Conservation (phyloP, 2,888 invertebrate genomes). For the Conistra vaccinii region DNA sequence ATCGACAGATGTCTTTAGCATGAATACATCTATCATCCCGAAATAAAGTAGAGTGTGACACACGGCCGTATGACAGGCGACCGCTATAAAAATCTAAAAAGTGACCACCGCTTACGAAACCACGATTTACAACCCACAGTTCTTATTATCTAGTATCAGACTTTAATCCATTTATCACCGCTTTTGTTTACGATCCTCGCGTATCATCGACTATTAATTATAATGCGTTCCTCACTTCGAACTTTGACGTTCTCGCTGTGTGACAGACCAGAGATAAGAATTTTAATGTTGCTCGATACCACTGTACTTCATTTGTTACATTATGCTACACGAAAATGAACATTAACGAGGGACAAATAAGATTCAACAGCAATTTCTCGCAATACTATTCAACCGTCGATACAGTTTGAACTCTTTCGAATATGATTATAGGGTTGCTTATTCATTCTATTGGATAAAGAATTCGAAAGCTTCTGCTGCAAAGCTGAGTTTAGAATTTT, state of each 20-base stretch:
- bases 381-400: conserved; percentile 41
- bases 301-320: conserved; percentile 75
- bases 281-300: conserved; percentile 89
- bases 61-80: conserved; percentile 67
- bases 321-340: conserved; percentile 69
- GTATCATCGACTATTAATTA: conserved; percentile 91
- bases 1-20: conserved; percentile 30
- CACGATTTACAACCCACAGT: conserved; percentile 88
- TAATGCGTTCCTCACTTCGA: conserved; percentile 89
- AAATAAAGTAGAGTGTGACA: conserved; percentile 47
- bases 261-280: conserved; percentile 90
- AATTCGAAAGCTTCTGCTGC: conserved; percentile 76
- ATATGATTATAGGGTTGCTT: conserved; percentile 67
- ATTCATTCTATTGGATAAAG: conserved; percentile 65
- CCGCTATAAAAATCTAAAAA: conserved; percentile 72
- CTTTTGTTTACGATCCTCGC: conserved; percentile 90
- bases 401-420: conserved; percentile 74
- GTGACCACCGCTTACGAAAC: conserved; percentile 87
- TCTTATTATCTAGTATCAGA: conserved; percentile 88
- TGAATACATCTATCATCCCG: conserved; percentile 21
- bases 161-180: conserved; percentile 90
- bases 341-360: conserved; percentile 66
- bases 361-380: conserved; percentile 55
- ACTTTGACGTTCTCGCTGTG: conserved; percentile 90
- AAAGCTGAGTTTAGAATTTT: conserved; percentile 86